Conservation (phyloP, 2,797 vertebrate species). For the Crocodylus rhombifer region DNA sequence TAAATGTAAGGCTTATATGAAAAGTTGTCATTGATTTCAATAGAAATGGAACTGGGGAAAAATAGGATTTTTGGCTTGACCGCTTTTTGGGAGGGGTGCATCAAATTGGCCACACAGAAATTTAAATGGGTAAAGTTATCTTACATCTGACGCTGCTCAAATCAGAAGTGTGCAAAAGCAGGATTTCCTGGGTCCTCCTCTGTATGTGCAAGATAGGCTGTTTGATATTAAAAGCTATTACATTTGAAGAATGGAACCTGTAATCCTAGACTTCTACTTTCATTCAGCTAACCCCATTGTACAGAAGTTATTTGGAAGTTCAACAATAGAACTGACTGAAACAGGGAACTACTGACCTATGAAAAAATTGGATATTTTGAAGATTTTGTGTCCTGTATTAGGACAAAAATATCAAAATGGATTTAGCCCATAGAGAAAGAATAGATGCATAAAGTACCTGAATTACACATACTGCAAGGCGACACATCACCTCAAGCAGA, state of each 20-base stretch:
- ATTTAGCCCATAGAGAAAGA: neutral
- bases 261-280: rapidly evolving
- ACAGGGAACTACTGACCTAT: neutral
- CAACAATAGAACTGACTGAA: neutral
- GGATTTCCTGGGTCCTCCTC: neutral
- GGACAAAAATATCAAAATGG: neutral
- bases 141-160: neutral
- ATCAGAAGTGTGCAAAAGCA: neutral
- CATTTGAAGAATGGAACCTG: neutral
- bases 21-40: neutral
- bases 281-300: rapidly evolving
- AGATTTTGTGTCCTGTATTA: too few species aligned
- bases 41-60: neutral
- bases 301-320: neutral
- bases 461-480: neutral
- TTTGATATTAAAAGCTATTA: neutral
- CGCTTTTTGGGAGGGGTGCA: neutral
- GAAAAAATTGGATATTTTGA: too few species aligned
- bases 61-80: neutral
- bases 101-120: too few species aligned
- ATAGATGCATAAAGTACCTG: neutral
- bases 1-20: neutral
- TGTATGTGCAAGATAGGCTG: neutral
- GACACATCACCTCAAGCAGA: neutral
- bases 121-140: neutral